These are phyloP conservation scores for Psettodes erumei DNA, from an alignment of 2,113 vertebrate species.

Conservation along the genomic window DNA sequence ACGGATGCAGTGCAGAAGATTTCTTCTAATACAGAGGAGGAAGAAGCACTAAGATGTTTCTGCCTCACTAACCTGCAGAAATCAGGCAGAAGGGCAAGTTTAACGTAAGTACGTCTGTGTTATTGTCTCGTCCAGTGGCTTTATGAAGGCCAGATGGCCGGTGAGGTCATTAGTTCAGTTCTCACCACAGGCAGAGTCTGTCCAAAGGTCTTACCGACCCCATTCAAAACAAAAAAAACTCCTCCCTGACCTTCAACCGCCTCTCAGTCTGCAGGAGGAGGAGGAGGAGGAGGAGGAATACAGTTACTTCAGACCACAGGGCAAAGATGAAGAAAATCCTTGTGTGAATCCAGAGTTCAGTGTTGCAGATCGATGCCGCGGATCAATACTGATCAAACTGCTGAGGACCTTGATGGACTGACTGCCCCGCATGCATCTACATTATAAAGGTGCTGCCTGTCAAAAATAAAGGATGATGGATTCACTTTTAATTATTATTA, in stretches of 20 bases:
- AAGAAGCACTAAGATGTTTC: not conserved
- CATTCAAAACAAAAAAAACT: no score
- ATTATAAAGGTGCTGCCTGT: not conserved
- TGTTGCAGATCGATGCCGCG: not conserved
- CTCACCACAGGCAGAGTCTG: not conserved
- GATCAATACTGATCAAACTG: not conserved
- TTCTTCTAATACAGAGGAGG: not conserved
- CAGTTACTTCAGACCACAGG: not conserved
- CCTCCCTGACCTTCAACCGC: not conserved
- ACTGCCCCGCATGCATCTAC: not conserved
- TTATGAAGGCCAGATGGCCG: conserved; percentile 24
- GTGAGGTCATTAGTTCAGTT: not conserved
- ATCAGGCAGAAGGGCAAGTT: not conserved
- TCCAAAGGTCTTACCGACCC: conserved; percentile 18
- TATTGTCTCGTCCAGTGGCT: conserved; percentile 28
- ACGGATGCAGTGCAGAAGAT: not conserved
- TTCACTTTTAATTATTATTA: not conserved
- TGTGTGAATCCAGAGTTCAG: not conserved
- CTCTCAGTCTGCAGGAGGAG: not conserved
- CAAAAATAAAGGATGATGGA: not conserved
- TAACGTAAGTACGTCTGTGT: no score
- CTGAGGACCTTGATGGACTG: not conserved
- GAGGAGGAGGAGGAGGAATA: no score
- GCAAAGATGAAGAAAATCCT: conserved; percentile 1
- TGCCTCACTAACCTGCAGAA: not conserved